These are phyloP conservation scores for Ictidomys tridecemlineatus DNA, from an alignment of 2,113 vertebrate species.

Conservation along the genomic window DNA sequence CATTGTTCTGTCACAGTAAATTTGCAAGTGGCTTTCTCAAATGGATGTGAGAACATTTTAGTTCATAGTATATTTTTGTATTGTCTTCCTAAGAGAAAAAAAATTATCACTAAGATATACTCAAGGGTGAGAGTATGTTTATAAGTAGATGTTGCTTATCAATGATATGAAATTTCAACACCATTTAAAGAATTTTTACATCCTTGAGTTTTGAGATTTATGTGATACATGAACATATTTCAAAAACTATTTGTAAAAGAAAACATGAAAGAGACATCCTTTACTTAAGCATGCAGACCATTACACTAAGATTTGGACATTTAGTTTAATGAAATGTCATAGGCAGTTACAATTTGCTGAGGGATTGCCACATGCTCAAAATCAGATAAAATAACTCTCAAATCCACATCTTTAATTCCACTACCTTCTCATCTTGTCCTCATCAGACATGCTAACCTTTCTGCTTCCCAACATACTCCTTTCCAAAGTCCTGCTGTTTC, in stretches of 20 bases:
- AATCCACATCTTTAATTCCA: not conserved
- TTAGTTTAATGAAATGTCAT: not conserved
- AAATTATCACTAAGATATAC: not conserved
- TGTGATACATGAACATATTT: not conserved
- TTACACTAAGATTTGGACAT: not conserved
- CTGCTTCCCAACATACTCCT: not conserved
- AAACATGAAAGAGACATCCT: not conserved
- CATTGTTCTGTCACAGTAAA: not conserved
- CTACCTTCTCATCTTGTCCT: not conserved
- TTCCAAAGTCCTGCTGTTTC: not conserved
- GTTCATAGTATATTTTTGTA: not conserved
- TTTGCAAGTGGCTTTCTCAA: conserved; percentile 24
- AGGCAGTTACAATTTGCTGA: not conserved
- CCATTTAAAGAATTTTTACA: not conserved
- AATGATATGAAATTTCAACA: not conserved
- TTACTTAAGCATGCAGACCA: not conserved
- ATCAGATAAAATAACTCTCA: not conserved
- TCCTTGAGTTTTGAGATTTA: not conserved
- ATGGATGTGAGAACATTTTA: not conserved
- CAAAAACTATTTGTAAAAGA: not conserved
- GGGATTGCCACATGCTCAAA: not conserved
- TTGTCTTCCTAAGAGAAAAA: not conserved
- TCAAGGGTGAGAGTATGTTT: not conserved
- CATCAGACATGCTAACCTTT: not conserved
- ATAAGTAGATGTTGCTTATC: not conserved